A percentile compares a stretch with the other conserved stretches of the same genome.
Evolutionary conservation across 64 coral and sea anemone genomes (phyloP).

Genomic region (Catalaphyllia jardinei): DNA sequence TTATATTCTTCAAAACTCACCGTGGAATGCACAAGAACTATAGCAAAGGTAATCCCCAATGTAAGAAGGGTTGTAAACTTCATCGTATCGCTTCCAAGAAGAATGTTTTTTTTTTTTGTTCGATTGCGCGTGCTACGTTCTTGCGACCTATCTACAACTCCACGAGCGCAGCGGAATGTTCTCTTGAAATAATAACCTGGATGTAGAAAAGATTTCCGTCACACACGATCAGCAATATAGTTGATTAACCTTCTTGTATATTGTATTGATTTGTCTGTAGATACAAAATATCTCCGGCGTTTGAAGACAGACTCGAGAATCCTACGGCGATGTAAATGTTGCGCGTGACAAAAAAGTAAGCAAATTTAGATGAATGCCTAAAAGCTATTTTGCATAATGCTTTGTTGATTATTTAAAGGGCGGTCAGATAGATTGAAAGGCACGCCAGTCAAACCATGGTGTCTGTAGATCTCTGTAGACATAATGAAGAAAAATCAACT

Average conservation of each 20-base stretch:
- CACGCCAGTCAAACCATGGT: neutral
- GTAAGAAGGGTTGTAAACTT: neutral
- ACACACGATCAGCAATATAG: neutral
- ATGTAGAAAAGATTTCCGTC: neutral
- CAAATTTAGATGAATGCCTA: neutral
- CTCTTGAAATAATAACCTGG: neutral
- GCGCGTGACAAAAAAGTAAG: neutral
- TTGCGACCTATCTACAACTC: neutral
- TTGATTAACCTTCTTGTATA: neutral
- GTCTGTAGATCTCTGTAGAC: constrained; percentile 8
- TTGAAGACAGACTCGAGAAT: neutral
- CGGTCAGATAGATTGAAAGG: neutral
- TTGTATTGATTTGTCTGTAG: neutral
- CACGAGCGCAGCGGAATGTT: constrained; percentile 5
- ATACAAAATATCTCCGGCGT: neutral
- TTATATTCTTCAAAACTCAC: constrained; percentile 1
- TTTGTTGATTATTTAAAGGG: neutral
- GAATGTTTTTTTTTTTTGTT: no score
- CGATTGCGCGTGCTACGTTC: no score
- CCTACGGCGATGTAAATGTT: neutral
- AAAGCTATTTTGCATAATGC: constrained; percentile 25
- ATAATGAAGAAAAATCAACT: neutral
- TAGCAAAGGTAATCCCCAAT: neutral
- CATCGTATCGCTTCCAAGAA: neutral
- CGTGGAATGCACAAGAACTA: neutral